Conservation (phyloP, 2,888 invertebrate genomes). For the Apantesis nais region DNA sequence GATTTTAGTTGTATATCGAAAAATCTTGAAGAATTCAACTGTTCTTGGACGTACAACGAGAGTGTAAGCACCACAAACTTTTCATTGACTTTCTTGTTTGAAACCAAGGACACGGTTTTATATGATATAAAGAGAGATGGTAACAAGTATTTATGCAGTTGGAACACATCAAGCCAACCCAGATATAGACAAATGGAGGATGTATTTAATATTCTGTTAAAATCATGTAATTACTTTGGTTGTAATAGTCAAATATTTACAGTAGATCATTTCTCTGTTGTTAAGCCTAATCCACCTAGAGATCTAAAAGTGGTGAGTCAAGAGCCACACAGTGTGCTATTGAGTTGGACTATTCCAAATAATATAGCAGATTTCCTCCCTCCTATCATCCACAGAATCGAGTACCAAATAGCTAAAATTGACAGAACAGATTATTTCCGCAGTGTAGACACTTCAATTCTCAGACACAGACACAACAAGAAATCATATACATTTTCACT, state of each 20-base stretch:
- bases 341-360: slow-evolving; percentile 71
- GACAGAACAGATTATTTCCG: slow-evolving; percentile 73
- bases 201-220: slow-evolving; percentile 85
- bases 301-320: slow-evolving; percentile 60
- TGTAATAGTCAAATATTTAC: slow-evolving; percentile 76
- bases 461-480: slow-evolving; percentile 57
- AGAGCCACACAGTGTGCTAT: slow-evolving; percentile 68
- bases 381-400: slow-evolving; percentile 74
- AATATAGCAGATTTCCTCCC: slow-evolving; percentile 68
- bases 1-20: slow-evolving; percentile 90
- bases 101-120: slow-evolving; percentile 54
- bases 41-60: slow-evolving; percentile 88
- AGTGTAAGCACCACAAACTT: slow-evolving; percentile 69
- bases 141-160: slow-evolving; percentile 60
- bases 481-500: slow-evolving; percentile 76
- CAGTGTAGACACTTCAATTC: slow-evolving; percentile 68
- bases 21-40: slow-evolving; percentile 90
- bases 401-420: slow-evolving; percentile 80
- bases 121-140: slow-evolving; percentile 51
- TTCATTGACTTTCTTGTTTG: slow-evolving; percentile 60
- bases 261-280: slow-evolving; percentile 86
- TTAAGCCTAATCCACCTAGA: slow-evolving; percentile 70
- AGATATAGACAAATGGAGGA: slow-evolving; percentile 78
- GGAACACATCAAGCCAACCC: slow-evolving; percentile 65
- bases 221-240: slow-evolving; percentile 87